phyloP scores from a whole-genome alignment of 2,113 vertebrate species.

The Coturnix japonica region DNA sequence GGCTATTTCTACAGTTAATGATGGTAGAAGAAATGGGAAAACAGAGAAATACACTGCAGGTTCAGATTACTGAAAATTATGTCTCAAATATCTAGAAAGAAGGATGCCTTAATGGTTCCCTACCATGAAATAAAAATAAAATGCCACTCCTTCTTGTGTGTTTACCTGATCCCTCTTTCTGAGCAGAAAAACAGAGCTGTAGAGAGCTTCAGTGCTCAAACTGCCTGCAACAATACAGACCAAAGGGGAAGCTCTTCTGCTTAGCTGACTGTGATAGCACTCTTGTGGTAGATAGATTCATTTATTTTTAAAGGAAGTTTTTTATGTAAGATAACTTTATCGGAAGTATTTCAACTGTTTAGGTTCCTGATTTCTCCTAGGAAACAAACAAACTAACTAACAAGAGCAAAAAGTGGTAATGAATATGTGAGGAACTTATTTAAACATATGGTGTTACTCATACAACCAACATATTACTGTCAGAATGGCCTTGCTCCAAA shows the following conservation, averaged over 20 bases:
- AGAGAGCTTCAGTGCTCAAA: too few species aligned
- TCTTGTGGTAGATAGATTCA: neutral
- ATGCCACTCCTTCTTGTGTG: too few species aligned
- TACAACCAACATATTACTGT: neutral
- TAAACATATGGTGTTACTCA: neutral
- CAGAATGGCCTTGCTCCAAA: conserved; percentile 9
- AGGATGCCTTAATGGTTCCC: neutral
- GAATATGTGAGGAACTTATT: neutral
- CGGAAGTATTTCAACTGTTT: neutral
- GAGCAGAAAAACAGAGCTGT: too few species aligned
- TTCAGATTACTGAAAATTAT: neutral
- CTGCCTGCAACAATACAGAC: too few species aligned
- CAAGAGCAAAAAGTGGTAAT: neutral
- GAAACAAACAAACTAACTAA: too few species aligned
- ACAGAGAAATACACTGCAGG: neutral
- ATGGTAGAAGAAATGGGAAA: neutral
- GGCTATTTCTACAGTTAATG: neutral
- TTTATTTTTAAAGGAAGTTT: neutral
- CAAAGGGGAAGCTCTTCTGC: neutral
- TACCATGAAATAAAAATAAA: neutral
- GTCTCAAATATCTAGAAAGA: neutral
- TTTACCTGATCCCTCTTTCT: too few species aligned
- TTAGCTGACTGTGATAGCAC: accelerated
- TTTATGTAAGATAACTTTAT: neutral
- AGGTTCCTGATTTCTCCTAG: neutral